These are phyloP conservation scores for Scaptomyza flava DNA, from an alignment of 2,888 invertebrate species.

Conservation along the genomic window DNA sequence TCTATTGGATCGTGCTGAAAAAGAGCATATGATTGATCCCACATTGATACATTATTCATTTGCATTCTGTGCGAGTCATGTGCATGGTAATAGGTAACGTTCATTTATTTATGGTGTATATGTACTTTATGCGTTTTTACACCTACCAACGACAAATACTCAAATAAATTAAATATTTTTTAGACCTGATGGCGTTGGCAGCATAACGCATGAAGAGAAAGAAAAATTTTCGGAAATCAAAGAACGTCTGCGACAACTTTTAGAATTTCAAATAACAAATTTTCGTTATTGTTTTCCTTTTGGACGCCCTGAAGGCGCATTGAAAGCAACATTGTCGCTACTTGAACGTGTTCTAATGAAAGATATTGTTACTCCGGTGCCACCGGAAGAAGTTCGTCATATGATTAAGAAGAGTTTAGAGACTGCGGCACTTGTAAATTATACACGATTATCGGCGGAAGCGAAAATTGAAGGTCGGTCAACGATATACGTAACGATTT, in stretches of 20 bases:
- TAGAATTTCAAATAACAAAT: conserved; percentile 99
- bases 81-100: conserved; percentile 97
- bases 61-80: conserved; percentile 99
- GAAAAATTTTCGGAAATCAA: conserved; percentile 99
- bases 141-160: not conserved
- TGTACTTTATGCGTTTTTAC: not conserved
- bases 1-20: conserved; percentile 96
- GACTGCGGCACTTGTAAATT: conserved; percentile 98
- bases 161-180: not conserved
- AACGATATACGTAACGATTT: too few species aligned
- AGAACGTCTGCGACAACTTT: conserved; percentile 94
- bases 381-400: conserved; percentile 96
- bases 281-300: conserved; percentile 99
- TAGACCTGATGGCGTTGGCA: conserved; percentile 98
- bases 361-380: conserved; percentile 98
- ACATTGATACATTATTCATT: conserved; percentile 99
- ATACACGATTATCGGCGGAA: conserved; percentile 97
- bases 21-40: conserved; percentile 97
- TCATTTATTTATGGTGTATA: not conserved
- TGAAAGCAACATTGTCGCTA: conserved; percentile 98
- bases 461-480: conserved; percentile 96
- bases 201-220: conserved; percentile 98
- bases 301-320: conserved; percentile 98
- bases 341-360: conserved; percentile 99
- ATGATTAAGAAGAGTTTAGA: conserved; percentile 99